These are phyloP conservation scores for Myotis vivesi DNA, from an alignment of 2,797 vertebrate genomes.

Conservation along the genomic window DNA sequence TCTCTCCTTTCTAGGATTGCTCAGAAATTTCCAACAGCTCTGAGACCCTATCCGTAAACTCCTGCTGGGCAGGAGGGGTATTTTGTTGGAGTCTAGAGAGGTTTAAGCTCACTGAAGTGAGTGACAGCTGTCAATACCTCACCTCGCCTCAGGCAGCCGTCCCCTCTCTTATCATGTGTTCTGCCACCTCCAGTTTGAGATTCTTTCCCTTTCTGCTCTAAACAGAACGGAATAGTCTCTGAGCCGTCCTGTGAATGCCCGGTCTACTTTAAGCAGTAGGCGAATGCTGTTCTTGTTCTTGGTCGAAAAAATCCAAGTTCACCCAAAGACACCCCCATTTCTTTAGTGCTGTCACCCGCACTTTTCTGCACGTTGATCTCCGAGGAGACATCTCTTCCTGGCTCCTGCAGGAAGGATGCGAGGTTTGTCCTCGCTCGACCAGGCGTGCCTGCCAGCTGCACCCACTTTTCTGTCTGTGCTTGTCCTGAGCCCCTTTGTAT, in stretches of 20 bases:
- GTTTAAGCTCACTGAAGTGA: background rate
- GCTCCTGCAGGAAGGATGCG: background rate
- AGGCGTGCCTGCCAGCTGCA: accelerated
- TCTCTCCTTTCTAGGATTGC: background rate
- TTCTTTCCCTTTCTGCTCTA: background rate
- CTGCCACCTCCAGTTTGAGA: background rate
- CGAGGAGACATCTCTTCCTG: too few relatives aligned
- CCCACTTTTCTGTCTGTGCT: background rate
- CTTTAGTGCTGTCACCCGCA: background rate
- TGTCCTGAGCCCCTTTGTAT: background rate
- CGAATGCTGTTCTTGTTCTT: background rate
- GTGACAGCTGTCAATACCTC: background rate
- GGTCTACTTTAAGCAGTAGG: background rate
- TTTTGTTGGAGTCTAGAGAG: background rate
- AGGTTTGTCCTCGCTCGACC: background rate
- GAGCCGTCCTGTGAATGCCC: background rate
- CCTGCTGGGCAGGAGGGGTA: accelerated
- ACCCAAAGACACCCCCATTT: accelerated
- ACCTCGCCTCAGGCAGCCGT: accelerated
- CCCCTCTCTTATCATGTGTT: background rate
- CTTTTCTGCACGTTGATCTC: background rate
- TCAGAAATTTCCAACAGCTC: background rate
- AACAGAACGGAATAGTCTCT: background rate
- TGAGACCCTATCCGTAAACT: background rate
- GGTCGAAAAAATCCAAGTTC: background rate